Percentiles rank a stretch among this genome's conserved stretches.
These are phyloP conservation scores for Microcebus tavaratra DNA, from an alignment of 2,113 vertebrate species.

Conservation along the genomic window DNA sequence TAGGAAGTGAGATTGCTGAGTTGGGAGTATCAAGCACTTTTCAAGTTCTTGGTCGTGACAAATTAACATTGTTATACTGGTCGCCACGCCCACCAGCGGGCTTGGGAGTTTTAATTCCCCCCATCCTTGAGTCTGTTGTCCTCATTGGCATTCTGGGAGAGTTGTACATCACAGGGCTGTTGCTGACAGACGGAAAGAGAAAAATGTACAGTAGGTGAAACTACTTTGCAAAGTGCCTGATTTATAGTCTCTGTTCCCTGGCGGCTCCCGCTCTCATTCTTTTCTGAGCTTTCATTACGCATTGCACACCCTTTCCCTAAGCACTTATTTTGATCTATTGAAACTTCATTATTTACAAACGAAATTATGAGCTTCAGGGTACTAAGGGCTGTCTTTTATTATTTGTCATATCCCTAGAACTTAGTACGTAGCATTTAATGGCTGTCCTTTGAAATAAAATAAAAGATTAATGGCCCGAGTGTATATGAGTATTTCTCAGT, in stretches of 20 bases:
- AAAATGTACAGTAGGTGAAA: neutral
- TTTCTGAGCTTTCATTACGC: neutral
- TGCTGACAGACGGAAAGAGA: neutral
- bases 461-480: neutral
- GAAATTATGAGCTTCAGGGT: neutral
- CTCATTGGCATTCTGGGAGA: neutral
- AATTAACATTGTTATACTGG: fast-evolving
- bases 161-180: fast-evolving
- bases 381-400: neutral
- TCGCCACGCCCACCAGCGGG: fast-evolving
- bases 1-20: neutral
- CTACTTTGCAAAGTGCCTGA: neutral
- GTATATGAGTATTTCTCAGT: neutral
- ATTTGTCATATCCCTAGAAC: neutral
- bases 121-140: fast-evolving
- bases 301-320: neutral
- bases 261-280: fast-evolving
- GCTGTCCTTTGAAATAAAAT: neutral
- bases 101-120: too few relatives aligned
- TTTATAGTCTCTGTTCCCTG: fast-evolving
- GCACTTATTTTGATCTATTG: neutral
- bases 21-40: fast-evolving
- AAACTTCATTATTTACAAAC: neutral
- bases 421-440: neutral
- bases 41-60: too few relatives aligned